phyloP scores from a whole-genome alignment of 2,888 invertebrate species.

The Nomada ferruginata region DNA sequence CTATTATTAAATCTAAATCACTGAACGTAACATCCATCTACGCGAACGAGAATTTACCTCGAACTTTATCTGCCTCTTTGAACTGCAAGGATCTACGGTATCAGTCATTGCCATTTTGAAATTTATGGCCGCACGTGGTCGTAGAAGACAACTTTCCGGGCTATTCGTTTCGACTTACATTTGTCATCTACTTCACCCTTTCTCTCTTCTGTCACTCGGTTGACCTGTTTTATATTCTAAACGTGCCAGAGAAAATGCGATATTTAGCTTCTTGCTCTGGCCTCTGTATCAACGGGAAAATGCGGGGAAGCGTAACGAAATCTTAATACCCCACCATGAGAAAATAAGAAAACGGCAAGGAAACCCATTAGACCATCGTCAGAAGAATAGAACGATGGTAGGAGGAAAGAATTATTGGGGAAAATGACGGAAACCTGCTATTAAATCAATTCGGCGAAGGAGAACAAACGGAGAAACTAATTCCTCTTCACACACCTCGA shows the following conservation, averaged over 20 bases:
- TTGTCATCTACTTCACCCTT: conserved; percentile 21
- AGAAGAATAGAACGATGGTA: not conserved
- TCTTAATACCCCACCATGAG: not conserved
- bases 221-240: conserved; percentile 33
- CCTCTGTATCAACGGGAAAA: not conserved
- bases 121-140: conserved; percentile 1
- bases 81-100: not conserved
- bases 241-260: conserved; percentile 2
- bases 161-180: conserved; percentile 34
- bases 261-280: conserved; percentile 14
- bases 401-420: not conserved
- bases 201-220: not conserved
- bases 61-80: not conserved
- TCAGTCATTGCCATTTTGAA: not conserved
- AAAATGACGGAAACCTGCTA: not conserved
- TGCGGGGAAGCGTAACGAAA: not conserved
- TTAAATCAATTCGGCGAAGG: not conserved
- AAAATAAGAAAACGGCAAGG: not conserved
- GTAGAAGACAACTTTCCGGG: not conserved
- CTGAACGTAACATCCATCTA: not conserved
- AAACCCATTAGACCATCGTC: not conserved
- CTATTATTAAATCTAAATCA: not conserved
- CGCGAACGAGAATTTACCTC: not conserved
- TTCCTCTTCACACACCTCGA: conserved; percentile 3
- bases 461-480: conserved; percentile 9